A percentile compares a stretch with the other conserved stretches of the same genome.
Conservation (phyloP, 2,888 invertebrate genomes). For the Euspilapteryx auroguttella region DNA sequence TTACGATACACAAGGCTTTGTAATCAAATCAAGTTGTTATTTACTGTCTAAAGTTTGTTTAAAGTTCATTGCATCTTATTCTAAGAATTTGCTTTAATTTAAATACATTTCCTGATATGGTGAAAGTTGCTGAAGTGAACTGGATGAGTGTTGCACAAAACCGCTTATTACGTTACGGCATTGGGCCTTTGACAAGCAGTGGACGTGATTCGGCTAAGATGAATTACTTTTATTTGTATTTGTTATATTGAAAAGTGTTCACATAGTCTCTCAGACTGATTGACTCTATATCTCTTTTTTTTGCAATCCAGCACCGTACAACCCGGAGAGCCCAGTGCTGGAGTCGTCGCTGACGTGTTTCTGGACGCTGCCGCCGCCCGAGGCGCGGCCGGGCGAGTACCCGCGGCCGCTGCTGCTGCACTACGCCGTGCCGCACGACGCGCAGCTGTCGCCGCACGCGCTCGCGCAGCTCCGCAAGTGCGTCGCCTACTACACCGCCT, state of each 20-base stretch:
- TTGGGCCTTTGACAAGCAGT: too few relatives aligned
- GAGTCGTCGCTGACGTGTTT: slow-evolving; percentile 86
- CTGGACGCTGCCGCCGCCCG: slow-evolving; percentile 96
- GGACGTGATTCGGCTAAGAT: too few relatives aligned
- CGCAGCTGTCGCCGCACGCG: slow-evolving; percentile 76
- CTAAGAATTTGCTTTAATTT: background rate
- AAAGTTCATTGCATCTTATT: background rate
- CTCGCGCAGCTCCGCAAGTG: slow-evolving; percentile 85
- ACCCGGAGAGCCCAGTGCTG: slow-evolving; percentile 75
- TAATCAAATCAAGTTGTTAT: too few relatives aligned
- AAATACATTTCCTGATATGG: too few relatives aligned
- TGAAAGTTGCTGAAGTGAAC: background rate
- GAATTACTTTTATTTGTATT: too few relatives aligned
- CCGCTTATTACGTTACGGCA: too few relatives aligned
- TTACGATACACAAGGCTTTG: too few relatives aligned
- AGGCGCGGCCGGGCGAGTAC: slow-evolving; percentile 88
- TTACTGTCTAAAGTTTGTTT: slow-evolving; percentile 7
- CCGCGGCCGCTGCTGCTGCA: slow-evolving; percentile 90
- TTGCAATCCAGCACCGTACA: slow-evolving; percentile 87
- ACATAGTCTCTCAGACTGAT: too few relatives aligned
- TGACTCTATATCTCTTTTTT: too few relatives aligned
- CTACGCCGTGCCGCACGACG: slow-evolving; percentile 82
- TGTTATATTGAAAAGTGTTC: too few relatives aligned
- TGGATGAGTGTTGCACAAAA: background rate
- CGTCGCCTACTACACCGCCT: slow-evolving; percentile 79